These are phyloP conservation scores for Trissolcus basalis DNA, from an alignment of 1,140 invertebrate genomes.

Conservation along the genomic window DNA sequence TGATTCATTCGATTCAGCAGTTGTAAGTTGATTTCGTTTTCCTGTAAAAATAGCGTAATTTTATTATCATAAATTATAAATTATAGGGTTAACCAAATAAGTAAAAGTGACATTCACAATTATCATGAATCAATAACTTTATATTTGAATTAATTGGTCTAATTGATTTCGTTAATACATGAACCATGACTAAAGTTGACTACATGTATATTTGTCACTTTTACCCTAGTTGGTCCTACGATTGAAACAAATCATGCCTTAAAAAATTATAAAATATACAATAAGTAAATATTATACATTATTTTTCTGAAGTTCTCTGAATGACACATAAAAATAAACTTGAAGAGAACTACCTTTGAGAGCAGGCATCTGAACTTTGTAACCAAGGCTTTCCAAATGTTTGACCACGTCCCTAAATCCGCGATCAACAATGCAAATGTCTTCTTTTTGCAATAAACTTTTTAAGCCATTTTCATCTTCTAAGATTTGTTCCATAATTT, in stretches of 20 bases:
- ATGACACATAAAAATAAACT: too few species aligned
- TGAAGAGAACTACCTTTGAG: conserved; percentile 39
- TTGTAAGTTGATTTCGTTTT: conserved; percentile 60
- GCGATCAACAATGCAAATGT: conserved; percentile 60
- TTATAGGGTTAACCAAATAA: too few species aligned
- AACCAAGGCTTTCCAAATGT: conserved; percentile 41
- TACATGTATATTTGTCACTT: too few species aligned
- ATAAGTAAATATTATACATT: too few species aligned
- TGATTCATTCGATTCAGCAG: conserved; percentile 64
- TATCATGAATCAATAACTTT: too few species aligned
- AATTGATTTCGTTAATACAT: too few species aligned
- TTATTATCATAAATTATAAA: conserved; percentile 6
- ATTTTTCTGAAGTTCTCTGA: too few species aligned
- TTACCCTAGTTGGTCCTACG: too few species aligned
- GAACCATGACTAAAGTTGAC: too few species aligned
- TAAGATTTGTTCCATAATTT: conserved; percentile 50
- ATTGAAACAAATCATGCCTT: too few species aligned
- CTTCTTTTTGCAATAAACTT: conserved; percentile 31
- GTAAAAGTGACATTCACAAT: too few species aligned
- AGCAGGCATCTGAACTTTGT: conserved; percentile 61
- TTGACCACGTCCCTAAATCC: conserved; percentile 59
- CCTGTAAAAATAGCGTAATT: conserved; percentile 15
- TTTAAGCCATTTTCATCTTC: conserved; percentile 29
- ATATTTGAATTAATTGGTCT: too few species aligned
- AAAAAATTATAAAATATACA: neutral